Evolutionary conservation across 2,113 vertebrate species (phyloP).

Genomic region (Sinosuthora webbiana): DNA sequence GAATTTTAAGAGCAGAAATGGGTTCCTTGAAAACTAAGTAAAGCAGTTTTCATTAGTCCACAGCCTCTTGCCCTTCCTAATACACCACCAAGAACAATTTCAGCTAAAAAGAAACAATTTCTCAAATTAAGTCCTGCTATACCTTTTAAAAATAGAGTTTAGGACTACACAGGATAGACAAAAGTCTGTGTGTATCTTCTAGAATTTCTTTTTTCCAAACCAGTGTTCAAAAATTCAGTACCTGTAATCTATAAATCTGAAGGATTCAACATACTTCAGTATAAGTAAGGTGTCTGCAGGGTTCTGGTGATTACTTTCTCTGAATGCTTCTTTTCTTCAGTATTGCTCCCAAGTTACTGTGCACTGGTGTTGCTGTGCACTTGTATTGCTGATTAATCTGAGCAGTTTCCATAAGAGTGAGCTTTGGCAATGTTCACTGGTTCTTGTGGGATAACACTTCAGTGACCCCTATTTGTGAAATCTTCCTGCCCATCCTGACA

Average conservation of each 20-base stretch:
- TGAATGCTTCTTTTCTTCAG: background rate
- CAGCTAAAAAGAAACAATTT: background rate
- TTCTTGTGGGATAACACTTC: background rate
- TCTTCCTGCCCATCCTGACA: background rate
- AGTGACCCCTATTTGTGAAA: background rate
- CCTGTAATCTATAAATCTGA: background rate
- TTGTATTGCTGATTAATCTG: background rate
- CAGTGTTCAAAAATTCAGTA: background rate
- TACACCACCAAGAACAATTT: background rate
- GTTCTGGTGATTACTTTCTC: background rate
- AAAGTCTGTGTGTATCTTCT: background rate
- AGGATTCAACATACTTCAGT: background rate
- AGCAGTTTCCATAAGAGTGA: background rate
- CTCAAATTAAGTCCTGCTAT: background rate
- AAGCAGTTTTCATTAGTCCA: background rate
- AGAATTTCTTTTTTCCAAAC: background rate
- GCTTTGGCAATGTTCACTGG: background rate
- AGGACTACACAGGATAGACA: background rate
- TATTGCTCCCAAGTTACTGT: background rate
- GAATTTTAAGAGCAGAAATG: background rate
- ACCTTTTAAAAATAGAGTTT: background rate
- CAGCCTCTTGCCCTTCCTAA: background rate
- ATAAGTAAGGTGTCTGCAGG: background rate
- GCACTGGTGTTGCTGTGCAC: background rate
- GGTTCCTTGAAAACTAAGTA: background rate